These are phyloP conservation scores for Tachysurus vachellii DNA, from an alignment of 2,113 vertebrate species.

Conservation along the genomic window DNA sequence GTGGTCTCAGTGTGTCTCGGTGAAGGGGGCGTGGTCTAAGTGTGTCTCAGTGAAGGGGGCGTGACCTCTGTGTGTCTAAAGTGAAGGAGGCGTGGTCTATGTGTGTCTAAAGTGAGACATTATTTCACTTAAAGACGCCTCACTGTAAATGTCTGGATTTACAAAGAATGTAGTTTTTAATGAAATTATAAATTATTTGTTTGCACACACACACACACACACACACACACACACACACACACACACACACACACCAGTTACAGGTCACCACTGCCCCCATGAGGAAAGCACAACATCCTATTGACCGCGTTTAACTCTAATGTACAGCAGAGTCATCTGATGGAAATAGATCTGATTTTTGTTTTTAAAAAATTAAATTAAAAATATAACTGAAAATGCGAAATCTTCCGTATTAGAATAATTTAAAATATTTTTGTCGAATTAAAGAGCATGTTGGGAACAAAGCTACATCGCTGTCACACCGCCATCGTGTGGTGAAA, in stretches of 20 bases:
- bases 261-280: not conserved
- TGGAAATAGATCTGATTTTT: no score
- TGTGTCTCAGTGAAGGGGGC: not conserved
- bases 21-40: not conserved
- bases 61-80: not conserved
- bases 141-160: not conserved
- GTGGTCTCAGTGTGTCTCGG: not conserved
- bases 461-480: not conserved
- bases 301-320: not conserved
- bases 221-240: not conserved
- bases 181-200: no score
- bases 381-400: no score
- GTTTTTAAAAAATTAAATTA: no score
- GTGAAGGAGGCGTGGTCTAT: not conserved
- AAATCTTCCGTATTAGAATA: not conserved
- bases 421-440: not conserved
- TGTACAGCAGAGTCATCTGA: not conserved
- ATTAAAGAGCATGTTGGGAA: not conserved
- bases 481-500: not conserved
- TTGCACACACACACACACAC: not conserved
- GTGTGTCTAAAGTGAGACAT: not conserved
- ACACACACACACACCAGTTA: not conserved
- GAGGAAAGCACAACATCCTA: not conserved
- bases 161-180: not conserved
- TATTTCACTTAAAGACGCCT: not conserved